Evolutionary conservation across 2,797 vertebrate species (phyloP), one percentile per base, ranked within the genome.

Genomic region (Todus mexicanus): DNA sequence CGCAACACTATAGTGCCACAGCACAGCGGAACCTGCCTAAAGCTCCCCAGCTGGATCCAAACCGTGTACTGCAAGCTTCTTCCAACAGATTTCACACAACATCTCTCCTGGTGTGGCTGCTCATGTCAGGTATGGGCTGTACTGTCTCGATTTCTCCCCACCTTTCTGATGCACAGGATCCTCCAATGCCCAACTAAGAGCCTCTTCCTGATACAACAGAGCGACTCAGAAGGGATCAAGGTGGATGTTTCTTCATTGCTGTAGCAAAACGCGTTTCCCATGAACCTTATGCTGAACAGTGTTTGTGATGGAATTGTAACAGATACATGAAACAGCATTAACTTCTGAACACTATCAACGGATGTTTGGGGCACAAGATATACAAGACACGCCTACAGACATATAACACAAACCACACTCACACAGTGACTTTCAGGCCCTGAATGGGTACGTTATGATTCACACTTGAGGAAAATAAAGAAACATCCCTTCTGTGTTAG

Each of bases 21-120:
- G 87, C 61, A n/a, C n/a, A 64, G 72, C 17, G 7, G 33, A 85
- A 91, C 37, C 33, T 81, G 70, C 53, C 61, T 38, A 56, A 76
- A 66, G 40, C 37, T 84, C 86, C 71, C 86, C 60, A 66, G 33
- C 51, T 71, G 81, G 71, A 76, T 82, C 65, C 72, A 76, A 90
- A 84, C 13, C 15, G 56, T 50, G 56, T 48, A 35, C 26, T 48
- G 26, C 51, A 59, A 84, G 53, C 12, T 25, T 15, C 51, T 12
- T 48, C 48, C 75, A 82, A 31, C 5, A 66, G 48, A 60, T 37
- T 3, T 66, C 64, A 45, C 33, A 33, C 22, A 43, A 27, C 26
- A 40, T 5, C 43, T 76, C 40, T 61, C 38, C 63, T 75, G 76
- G 88, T 76, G 72, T 0, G 3, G 57, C 73, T 61, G 84, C 56